Base-by-base conservation (phyloP, 2,113 vertebrate species). In the Ceyx cyanopectus region DNA sequence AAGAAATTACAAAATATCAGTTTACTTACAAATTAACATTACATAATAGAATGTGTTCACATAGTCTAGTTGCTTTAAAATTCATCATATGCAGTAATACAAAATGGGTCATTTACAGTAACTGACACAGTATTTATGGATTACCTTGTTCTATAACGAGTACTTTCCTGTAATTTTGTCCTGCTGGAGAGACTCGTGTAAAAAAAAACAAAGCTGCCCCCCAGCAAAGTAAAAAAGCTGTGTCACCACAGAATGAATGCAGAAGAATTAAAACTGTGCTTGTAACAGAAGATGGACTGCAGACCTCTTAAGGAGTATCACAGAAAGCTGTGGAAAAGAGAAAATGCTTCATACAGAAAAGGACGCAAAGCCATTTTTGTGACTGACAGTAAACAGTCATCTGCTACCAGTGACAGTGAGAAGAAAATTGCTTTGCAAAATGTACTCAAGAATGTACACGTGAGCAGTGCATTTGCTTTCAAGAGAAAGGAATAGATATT, bases 341-440 rank as follows among this genome's bases (percentile, higher is more conserved):
- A 63, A 89, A 85, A 74, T 5, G 15, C 32, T 85, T 92, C 53
- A 46, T 83, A 32, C 8, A 70, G 67, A 90, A 79, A 46, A 81
- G 34, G 23, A 67, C 67, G 60, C 54, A 82, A 89, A 87, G 58
- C 63, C 67, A 90, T 57, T 62, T 87, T 70, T 87, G 51, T 89
- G 81, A 83, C 46, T 91, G 90, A 61, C 57, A 48, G 53, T 81
- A 48, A 56, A 78, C 14, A 61, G 82, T 90, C 57, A 45, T 87
- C 53, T 93, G 34, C 84, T 92, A 82, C 23, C 56, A 91, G 56
- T 40, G 61, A 91, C 88, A 84, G 66, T n/a, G 73, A 90, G 73
- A 84, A 43, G 83, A 75, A 92, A 95, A 90, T 72, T 62, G 73
- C 77, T 86, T 89, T 86, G 81, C 57, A 89, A 83, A 90, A 58